Base-by-base conservation (phyloP, 2,888 invertebrate genomes). In the Antheraea yamamai region DNA sequence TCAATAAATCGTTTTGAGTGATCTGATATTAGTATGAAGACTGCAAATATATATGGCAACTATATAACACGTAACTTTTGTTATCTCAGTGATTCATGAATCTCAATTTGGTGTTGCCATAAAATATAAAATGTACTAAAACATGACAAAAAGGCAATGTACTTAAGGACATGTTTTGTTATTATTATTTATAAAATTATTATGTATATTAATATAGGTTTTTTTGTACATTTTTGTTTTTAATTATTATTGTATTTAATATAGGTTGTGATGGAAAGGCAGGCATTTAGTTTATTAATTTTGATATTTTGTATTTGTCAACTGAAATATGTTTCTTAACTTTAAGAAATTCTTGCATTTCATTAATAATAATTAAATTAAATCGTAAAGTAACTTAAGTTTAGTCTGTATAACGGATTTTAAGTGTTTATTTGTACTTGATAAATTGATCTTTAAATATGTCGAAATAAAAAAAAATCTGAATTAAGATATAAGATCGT, bases 261-360 rank as follows among this genome's bases (percentile, higher is more conserved):
- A 66, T 86, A 86, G 88, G 88, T 89, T 89, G 88, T 88, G 87
- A 87, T 82, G 82, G 79, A 39, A 81, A 81, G 76, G 81, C 81
- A 85, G 77, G 82, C 83, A 85, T 84, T 82, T 84, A 83, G 79
- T 66, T 81, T 77, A 79, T 74, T 76, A 78, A 75, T 77, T 79
- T 79, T 78, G 26, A 75, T 70, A 23, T 51, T 18, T 14, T 30
- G 55, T 70, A 74, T 70, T 30, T 66, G 26, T 10, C 16, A 16
- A 26, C 18, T 18, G 6, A 47, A 12, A 47, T 47, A 7, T 47
- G 47, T 47, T 47, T 47, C 47, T 12, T 47, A 47, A 47, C 3
- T 66, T 20, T 23, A 70, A 35, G 23, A 39, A 70, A 39, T n/a
- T 7, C 4, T 39, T 35, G 70, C 70, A 70, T 70, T 70, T 70